Evolutionary conservation across 2,113 vertebrate species (phyloP), one percentile per base, ranked within the genome.

Genomic region (Halichoeres trimaculatus): DNA sequence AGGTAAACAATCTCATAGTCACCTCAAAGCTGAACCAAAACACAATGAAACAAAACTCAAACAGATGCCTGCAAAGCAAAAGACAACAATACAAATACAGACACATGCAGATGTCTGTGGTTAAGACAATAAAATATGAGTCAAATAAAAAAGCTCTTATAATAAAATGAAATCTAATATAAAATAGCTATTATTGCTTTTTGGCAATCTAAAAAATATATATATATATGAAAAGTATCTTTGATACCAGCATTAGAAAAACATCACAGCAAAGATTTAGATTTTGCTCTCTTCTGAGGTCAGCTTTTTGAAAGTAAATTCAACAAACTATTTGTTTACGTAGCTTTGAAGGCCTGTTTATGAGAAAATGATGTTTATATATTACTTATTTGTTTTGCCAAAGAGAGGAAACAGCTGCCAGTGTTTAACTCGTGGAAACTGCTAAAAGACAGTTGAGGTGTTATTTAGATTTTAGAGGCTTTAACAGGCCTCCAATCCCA

Each of bases 11-110:
- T 23, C 50, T 59, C 26, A 41, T 52, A 61, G 16, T 47, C 54
- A 61, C n/a, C 65, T 54, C 24, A 19, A n/a, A 60, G 24, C 64
- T 55, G 64, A 70, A 45, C 56, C 60, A 60, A 35, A 55, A 3
- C 14, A 41, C 38, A 4, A 71, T 14, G 20, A 22, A 52, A 82
- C 55, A 58, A 22, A 22, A 41, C 52, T 59, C 22, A 56, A 64
- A 54, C 24, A 75, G 45, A 74, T 40, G 36, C 19, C 60, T 57
- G 8, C 40, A 13, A 40, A 50, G 41, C 22, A 13, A 16, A 58
- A 74, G n/a, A 54, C 11, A 69, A 60, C 23, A 45, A 20, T 8
- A 48, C n/a, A 41, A 41, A 8, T 11, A 52, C 20, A 60, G 50
- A 62, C 62, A 70, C 41, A 52, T 38, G 6, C 8, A 10, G 43